phyloP scores from a whole-genome alignment of 2,797 vertebrate genomes.

The Melanotaenia nigrans region DNA sequence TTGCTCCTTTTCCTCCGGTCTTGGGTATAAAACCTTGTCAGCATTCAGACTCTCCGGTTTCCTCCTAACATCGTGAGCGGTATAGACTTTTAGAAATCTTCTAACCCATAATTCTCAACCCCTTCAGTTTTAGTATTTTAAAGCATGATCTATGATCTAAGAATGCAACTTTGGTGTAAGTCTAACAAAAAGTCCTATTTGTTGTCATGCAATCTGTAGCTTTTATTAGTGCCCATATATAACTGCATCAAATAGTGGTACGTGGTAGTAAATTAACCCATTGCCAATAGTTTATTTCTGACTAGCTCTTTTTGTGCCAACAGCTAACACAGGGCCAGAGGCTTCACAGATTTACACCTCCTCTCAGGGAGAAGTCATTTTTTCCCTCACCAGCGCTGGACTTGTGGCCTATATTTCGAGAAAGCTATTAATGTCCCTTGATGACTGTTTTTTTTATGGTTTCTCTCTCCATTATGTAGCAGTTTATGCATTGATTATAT shows the following conservation, averaged over 20 bases:
- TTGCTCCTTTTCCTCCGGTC: constrained; percentile 24
- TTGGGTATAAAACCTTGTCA: constrained; percentile 16
- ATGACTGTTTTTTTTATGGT: constrained; percentile 68
- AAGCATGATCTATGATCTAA: constrained; percentile 41
- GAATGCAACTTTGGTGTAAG: constrained; percentile 34
- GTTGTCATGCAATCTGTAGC: constrained; percentile 66
- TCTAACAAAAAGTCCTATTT: constrained; percentile 63
- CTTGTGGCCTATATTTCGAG: constrained; percentile 66
- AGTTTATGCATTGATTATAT: constrained; percentile 74
- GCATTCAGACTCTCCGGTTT: constrained; percentile 29
- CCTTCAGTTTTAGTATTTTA: constrained; percentile 23
- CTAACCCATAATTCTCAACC: constrained; percentile 29
- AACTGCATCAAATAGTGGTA: constrained; percentile 60
- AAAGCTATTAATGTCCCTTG: constrained; percentile 71
- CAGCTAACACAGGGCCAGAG: constrained; percentile 47
- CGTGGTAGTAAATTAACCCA: constrained; percentile 72
- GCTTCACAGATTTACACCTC: constrained; percentile 65
- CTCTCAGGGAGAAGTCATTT: constrained; percentile 59
- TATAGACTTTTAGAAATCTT: constrained; percentile 37
- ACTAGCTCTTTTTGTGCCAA: constrained; percentile 71
- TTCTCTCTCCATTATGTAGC: constrained; percentile 71
- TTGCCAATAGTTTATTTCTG: constrained; percentile 73
- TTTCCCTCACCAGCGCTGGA: constrained; percentile 60
- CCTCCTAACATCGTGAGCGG: constrained; percentile 33
- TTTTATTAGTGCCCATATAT: constrained; percentile 71